Conservation (phyloP, 2,797 vertebrate genomes). For the Phoeniculus purpureus region DNA sequence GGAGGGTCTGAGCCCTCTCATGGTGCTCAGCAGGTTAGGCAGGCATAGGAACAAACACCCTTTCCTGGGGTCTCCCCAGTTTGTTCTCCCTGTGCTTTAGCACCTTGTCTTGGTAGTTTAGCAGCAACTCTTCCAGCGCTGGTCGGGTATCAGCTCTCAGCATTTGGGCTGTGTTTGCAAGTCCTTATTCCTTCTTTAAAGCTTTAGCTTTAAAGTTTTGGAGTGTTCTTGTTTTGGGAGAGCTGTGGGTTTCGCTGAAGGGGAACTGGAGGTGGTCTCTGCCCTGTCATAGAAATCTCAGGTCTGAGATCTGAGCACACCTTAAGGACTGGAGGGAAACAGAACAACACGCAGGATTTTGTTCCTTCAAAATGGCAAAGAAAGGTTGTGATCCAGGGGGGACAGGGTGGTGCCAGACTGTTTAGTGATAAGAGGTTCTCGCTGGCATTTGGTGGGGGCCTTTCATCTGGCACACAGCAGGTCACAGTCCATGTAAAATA, state of each 20-base stretch:
- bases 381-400: not conserved
- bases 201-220: not conserved
- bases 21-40: not conserved
- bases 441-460: fast-evolving
- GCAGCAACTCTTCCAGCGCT: not conserved
- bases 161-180: not conserved
- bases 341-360: not conserved
- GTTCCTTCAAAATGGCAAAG: not conserved
- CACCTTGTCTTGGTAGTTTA: not conserved
- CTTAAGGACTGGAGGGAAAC: not conserved
- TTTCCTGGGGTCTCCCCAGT: not conserved
- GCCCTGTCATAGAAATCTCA: not conserved
- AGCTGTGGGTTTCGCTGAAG: not conserved
- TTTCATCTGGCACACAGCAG: not conserved
- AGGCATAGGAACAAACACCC: not conserved
- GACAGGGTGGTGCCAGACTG: not conserved
- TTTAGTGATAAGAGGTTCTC: not conserved
- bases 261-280: not conserved
- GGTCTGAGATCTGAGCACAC: fast-evolving
- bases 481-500: not conserved
- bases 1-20: not conserved
- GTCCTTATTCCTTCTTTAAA: not conserved
- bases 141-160: not conserved
- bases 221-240: not conserved
- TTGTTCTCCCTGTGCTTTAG: not conserved